Base-by-base conservation (phyloP, 2,888 invertebrate genomes). In the Lymantria dispar region DNA sequence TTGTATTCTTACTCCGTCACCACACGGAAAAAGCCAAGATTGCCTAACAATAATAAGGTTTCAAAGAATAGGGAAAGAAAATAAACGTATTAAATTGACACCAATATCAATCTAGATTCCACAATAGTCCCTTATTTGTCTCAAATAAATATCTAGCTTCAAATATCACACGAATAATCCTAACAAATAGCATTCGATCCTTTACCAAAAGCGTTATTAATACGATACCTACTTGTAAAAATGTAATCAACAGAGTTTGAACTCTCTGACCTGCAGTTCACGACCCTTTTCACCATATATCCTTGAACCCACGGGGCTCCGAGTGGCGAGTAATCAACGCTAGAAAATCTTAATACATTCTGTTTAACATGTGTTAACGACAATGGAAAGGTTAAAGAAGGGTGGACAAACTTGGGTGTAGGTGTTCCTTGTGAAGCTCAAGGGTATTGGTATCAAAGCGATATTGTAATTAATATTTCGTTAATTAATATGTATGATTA, bases 211-310 rank as follows among this genome's bases (percentile, higher is more conserved):
- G 29, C 29, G n/a, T 3, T n/a, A 47, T 47, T 47, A 47, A 47
- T 47, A 40, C 30, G 38, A 40, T 41, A 49, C 10, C 40, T 22
- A 12, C 12, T 12, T 38, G 40, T 40, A 14, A 40, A 38, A 40
- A 40, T 47, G 39, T 53, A 39, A 12, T 11, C n/a, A 40, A 38
- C 39, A 5, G 8, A 39, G 12, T 22, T 13, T 45, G 48, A 52
- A 45, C 45, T 45, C 41, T 9, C 12, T 45, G 52, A 52, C 45
- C 45, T 14, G 33, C 38, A 13, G 50, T 45, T 53, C 49, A 42
- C 36, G 68, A 68, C 61, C 58, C 45, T 14, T 47, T 62, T 58
- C 56, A 67, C 57, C 58, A 58, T 43, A 38, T 45, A 56, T 53
- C 62, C 50, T 56, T 67, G 54, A 67, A 58, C 46, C 44, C 15